These are phyloP conservation scores for Acanthosepion esculentum DNA, from an alignment of 2,888 invertebrate species.

Conservation along the genomic window DNA sequence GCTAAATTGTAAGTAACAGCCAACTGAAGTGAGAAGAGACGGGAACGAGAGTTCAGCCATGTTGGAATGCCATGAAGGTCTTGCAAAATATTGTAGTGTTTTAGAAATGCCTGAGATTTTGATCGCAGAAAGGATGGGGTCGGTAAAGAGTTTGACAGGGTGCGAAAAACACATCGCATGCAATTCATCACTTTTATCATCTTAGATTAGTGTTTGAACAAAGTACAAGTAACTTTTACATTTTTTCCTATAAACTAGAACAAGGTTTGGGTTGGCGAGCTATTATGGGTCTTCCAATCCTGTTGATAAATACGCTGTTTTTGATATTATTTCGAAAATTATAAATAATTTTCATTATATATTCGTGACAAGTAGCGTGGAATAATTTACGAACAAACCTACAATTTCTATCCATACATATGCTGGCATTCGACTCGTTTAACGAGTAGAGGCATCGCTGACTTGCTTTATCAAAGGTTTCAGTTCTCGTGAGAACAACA, in stretches of 20 bases:
- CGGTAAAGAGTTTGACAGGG: neutral
- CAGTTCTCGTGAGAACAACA: too few relatives aligned
- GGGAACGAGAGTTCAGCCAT: neutral
- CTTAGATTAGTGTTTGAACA: conserved; percentile 1
- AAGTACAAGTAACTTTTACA: neutral
- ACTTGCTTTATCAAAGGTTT: too few relatives aligned
- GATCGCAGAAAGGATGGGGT: neutral
- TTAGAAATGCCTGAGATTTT: neutral
- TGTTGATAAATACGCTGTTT: neutral
- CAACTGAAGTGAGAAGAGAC: neutral
- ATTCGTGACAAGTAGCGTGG: too few relatives aligned
- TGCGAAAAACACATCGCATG: neutral
- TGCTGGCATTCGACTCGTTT: too few relatives aligned
- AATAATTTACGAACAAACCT: too few relatives aligned
- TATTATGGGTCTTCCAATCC: neutral
- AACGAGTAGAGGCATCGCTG: too few relatives aligned
- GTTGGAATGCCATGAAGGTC: neutral
- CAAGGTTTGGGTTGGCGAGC: neutral
- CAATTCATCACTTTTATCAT: conserved; percentile 22
- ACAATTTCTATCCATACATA: too few relatives aligned
- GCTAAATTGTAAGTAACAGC: neutral
- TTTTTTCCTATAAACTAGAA: neutral
- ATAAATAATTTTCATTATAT: too few relatives aligned
- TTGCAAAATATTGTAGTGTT: neutral
- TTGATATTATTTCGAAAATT: neutral